phyloP scores from a whole-genome alignment of 2,888 invertebrate genomes.

The Cybosia mesomella region DNA sequence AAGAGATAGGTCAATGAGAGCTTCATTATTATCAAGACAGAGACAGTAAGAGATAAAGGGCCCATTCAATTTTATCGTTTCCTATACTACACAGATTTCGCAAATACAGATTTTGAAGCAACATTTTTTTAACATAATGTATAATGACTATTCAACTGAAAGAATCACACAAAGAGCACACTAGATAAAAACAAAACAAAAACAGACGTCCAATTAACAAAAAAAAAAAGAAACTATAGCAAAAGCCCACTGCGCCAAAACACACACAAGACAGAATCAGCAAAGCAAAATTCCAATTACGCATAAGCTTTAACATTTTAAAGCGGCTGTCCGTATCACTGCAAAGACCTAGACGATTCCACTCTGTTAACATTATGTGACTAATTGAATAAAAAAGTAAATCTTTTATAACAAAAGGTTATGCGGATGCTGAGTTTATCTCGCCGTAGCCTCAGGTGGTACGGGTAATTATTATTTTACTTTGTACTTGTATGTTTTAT shows the following conservation, averaged over 20 bases:
- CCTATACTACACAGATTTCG: not conserved
- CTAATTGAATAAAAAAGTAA: conserved; percentile 76
- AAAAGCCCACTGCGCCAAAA: conserved; percentile 28
- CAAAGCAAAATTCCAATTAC: conserved; percentile 53
- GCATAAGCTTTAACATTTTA: conserved; percentile 63
- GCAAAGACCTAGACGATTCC: conserved; percentile 56
- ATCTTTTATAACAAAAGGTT: conserved; percentile 68
- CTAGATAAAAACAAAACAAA: conserved; percentile 16
- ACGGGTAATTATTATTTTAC: conserved; percentile 78
- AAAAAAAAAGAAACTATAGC: conserved; percentile 34
- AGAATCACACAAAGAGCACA: not conserved
- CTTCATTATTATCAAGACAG: too few relatives aligned
- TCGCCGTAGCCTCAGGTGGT: conserved; percentile 63
- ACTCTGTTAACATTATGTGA: conserved; percentile 63
- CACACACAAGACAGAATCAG: conserved; percentile 39
- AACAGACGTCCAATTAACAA: conserved; percentile 20
- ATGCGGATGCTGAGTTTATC: conserved; percentile 61
- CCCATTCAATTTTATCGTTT: not conserved
- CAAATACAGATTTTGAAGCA: not conserved
- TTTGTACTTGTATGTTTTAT: conserved; percentile 72
- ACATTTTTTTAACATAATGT: not conserved
- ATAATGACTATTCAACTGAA: conserved; percentile 1
- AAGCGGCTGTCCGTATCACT: conserved; percentile 66
- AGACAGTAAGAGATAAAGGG: not conserved
- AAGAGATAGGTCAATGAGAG: too few relatives aligned